Evolutionary conservation across 1,140 invertebrate genomes (phyloP), one percentile per base, ranked within the genome.

Genomic region (Pararge aegeria): DNA sequence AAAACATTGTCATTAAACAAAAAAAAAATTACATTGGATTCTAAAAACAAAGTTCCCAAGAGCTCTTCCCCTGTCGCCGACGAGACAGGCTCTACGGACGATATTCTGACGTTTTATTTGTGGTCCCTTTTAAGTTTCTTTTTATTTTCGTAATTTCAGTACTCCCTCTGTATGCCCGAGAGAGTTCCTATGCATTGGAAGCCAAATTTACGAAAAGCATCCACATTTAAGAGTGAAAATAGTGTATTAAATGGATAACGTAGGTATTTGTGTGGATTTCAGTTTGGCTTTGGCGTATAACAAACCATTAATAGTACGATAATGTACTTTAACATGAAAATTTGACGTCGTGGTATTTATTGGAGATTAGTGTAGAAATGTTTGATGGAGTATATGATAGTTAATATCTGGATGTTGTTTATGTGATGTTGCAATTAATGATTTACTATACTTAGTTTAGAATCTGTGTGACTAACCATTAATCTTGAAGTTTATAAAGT

Each of bases 121-220:
- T 70, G 51, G 61, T 73, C 61, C 55, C 77, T 80, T 73, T 87
- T 84, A 83, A 65, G 70, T 80, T 83, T 83, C 87, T 80, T 89
- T 91, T 90, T 89, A 80, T 86, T 83, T 85, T 83, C 70, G 62
- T 64, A 80, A 84, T 92, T 90, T 82, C 84, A 90, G 88, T 90
- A 85, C 78, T 89, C 86, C 79, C 78, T 91, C 80, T 90, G 83
- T 90, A 91, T 91, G 89, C 89, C 89, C 67, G 84, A 89, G 70
- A 90, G 89, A 89, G 87, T 91, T 68, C 80, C 81, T 71, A 89
- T 90, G 84, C 77, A 89, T 87, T 89, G 86, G 86, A 87, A 89
- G 75, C 86, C 86, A 86, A 85, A 89, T 82, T 88, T 88, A 80
- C 76, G 80, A 78, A 87, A 88, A 87, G 81, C 87, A 80, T 85